Percentiles rank a stretch among this genome's conserved stretches.
Conservation (phyloP, 2,113 vertebrate species). For the Caretta caretta region DNA sequence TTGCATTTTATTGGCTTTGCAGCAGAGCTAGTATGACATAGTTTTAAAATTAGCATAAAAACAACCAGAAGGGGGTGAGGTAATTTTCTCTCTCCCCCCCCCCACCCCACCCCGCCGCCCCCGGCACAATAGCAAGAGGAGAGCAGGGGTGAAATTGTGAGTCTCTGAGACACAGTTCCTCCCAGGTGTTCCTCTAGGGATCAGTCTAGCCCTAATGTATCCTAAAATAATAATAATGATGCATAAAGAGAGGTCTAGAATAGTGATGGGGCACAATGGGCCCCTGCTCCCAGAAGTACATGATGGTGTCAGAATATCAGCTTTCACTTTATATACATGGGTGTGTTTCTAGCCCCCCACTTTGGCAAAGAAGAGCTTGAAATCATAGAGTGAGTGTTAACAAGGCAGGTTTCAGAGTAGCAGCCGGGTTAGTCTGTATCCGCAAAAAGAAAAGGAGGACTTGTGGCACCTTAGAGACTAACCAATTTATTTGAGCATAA, state of each 20-base stretch:
- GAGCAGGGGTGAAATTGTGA: not conserved
- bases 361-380: not conserved
- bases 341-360: not conserved
- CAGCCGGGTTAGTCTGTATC: no score
- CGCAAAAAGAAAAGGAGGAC: no score
- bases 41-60: not conserved
- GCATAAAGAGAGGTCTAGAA: not conserved
- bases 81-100: not conserved
- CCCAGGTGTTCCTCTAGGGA: not conserved
- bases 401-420: no score
- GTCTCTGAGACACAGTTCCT: not conserved
- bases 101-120: no score
- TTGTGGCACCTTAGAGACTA: no score
- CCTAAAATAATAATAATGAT: not conserved
- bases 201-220: not conserved
- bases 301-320: not conserved
- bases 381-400: not conserved
- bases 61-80: not conserved
- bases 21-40: not conserved
- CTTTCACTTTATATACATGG: not conserved
- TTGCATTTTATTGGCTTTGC: not conserved
- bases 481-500: no score
- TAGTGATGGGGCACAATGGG: not conserved
- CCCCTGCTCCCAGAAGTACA: not conserved
- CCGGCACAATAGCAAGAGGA: not conserved